A percentile compares a stretch with the other conserved stretches of the same genome.
Evolutionary conservation across 1,140 invertebrate genomes (phyloP).

Genomic region (Piezodorus guildinii): DNA sequence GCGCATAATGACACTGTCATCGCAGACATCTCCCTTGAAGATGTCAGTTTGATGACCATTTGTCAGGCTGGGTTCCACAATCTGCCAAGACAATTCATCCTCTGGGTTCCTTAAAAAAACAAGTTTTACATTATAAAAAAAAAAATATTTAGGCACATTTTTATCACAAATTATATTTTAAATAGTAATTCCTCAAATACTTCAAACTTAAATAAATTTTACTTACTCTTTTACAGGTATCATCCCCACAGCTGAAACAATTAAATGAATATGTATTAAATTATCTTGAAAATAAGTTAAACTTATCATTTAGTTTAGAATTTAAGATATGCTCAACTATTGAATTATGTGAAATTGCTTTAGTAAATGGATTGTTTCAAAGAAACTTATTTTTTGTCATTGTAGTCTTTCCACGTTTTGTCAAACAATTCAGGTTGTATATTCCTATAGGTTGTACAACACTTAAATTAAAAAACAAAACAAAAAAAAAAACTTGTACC

Average conservation of each 20-base stretch:
- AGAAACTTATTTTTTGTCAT: too few relatives aligned
- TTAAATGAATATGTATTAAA: conserved; percentile 19
- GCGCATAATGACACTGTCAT: conserved; percentile 4
- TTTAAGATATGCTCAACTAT: too few relatives aligned
- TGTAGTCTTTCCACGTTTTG: too few relatives aligned
- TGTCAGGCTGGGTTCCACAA: conserved; percentile 39
- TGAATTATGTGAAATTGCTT: too few relatives aligned
- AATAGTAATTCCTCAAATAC: not conserved
- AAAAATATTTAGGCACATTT: not conserved
- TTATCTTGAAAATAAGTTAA: too few relatives aligned
- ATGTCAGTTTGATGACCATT: conserved; percentile 30
- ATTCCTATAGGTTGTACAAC: too few relatives aligned
- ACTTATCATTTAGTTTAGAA: too few relatives aligned
- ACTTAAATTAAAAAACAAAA: too few relatives aligned
- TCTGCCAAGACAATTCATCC: conserved; percentile 64
- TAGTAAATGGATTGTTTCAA: too few relatives aligned
- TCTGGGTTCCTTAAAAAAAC: conserved; percentile 44
- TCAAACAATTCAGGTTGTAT: too few relatives aligned
- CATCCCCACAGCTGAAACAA: conserved; percentile 56
- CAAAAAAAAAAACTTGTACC: too few relatives aligned
- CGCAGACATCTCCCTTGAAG: conserved; percentile 24
- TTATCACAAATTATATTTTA: not conserved
- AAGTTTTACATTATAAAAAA: not conserved
- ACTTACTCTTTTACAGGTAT: conserved; percentile 84
- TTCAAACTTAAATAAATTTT: conserved; percentile 20